These are phyloP conservation scores for Drosophila lacteicornis DNA, from an alignment of 1,140 invertebrate species.

Conservation along the genomic window DNA sequence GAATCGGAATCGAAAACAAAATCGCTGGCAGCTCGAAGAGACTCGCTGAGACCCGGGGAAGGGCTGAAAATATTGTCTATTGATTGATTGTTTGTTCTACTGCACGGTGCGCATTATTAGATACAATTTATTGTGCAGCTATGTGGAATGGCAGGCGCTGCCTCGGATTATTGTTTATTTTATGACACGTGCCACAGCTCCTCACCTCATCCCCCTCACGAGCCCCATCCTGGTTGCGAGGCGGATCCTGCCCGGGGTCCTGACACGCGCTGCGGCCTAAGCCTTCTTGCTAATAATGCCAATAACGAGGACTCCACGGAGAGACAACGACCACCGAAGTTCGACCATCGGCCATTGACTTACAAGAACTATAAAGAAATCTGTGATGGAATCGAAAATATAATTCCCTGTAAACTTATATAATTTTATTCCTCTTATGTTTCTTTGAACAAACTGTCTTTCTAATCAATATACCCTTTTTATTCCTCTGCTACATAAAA, in stretches of 20 bases:
- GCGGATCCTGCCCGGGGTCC: slow-evolving; percentile 44
- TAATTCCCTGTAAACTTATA: background rate
- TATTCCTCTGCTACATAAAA: background rate
- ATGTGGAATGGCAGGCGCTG: slow-evolving; percentile 79
- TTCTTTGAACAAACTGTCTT: background rate
- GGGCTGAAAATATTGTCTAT: slow-evolving; percentile 78
- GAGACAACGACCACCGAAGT: slow-evolving; percentile 8
- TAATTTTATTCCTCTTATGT: background rate
- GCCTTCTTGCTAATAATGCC: slow-evolving; percentile 76
- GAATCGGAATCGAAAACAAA: slow-evolving; percentile 59
- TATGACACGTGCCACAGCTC: slow-evolving; percentile 72
- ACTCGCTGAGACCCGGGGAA: slow-evolving; percentile 8
- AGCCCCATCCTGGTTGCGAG: slow-evolving; percentile 12
- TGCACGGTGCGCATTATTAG: slow-evolving; percentile 79
- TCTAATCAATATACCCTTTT: slow-evolving; percentile 10
- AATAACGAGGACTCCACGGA: slow-evolving; percentile 57
- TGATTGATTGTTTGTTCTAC: slow-evolving; percentile 82
- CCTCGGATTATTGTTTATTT: slow-evolving; percentile 80
- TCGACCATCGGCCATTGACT: slow-evolving; percentile 9
- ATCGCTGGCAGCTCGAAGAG: slow-evolving; percentile 28
- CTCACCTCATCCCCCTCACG: background rate
- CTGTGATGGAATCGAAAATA: background rate
- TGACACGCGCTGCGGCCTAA: slow-evolving; percentile 74
- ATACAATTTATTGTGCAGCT: slow-evolving; percentile 81
- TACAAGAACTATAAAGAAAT: background rate